These are phyloP conservation scores for Frieseomelitta varia DNA, from an alignment of 1,140 invertebrate genomes.

Conservation along the genomic window DNA sequence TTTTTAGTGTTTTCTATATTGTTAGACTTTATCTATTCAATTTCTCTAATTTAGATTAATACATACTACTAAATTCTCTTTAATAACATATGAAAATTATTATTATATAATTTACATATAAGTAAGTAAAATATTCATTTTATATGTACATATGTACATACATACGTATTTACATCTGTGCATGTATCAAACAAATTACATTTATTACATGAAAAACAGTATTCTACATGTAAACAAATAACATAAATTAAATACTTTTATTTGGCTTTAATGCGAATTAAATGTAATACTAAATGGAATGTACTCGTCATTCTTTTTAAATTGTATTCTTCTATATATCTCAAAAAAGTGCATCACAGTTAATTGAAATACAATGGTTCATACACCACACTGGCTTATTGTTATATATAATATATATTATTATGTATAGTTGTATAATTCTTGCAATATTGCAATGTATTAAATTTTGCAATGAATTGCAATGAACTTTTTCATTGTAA, in stretches of 20 bases:
- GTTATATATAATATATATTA: neutral
- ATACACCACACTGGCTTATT: neutral
- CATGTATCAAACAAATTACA: neutral
- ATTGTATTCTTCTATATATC: neutral
- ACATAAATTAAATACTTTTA: conserved; percentile 50
- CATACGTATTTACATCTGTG: conserved; percentile 7
- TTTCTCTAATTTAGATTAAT: conserved; percentile 6
- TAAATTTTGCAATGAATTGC: neutral
- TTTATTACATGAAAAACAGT: neutral
- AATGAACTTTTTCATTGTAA: neutral
- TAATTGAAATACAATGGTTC: conserved; percentile 15
- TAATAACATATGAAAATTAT: conserved; percentile 14
- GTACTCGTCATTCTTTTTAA: conserved; percentile 12
- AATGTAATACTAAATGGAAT: conserved; percentile 52
- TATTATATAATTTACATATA: conserved; percentile 27
- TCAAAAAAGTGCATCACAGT: conserved; percentile 38
- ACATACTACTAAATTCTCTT: neutral
- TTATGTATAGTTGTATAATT: conserved; percentile 3
- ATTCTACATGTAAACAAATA: conserved; percentile 12
- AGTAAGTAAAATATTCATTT: conserved; percentile 1
- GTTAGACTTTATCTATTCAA: conserved; percentile 1
- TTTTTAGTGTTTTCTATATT: conserved; percentile 26
- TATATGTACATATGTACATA: conserved; percentile 39
- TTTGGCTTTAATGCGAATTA: conserved; percentile 36
- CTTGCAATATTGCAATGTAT: neutral